Evolutionary conservation across 2,888 invertebrate genomes (phyloP).

Genomic region (Allygus modestus): DNA sequence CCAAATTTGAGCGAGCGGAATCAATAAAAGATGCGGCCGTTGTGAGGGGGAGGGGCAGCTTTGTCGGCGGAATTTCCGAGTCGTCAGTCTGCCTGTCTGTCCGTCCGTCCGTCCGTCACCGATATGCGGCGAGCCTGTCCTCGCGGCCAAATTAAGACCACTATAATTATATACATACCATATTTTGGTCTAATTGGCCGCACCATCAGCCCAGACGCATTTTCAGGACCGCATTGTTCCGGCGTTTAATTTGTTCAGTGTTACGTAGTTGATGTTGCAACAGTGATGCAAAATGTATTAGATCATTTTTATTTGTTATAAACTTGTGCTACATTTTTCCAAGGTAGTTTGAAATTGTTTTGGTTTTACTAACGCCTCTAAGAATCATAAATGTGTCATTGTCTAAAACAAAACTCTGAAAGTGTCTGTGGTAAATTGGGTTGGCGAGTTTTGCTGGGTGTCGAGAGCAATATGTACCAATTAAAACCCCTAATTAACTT

Average conservation of each 20-base stretch:
- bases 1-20: constrained; percentile 62
- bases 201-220: background rate
- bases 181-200: constrained; percentile 15
- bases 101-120: background rate
- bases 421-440: too few species aligned
- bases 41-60: constrained; percentile 40
- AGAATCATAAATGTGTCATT: too few species aligned
- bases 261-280: background rate
- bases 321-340: too few species aligned
- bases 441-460: too few species aligned
- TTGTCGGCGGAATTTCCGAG: constrained; percentile 61
- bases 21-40: constrained; percentile 61
- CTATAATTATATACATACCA: constrained; percentile 40
- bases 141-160: constrained; percentile 31
- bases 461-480: too few species aligned
- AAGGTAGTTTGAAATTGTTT: too few species aligned
- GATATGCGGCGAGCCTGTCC: background rate
- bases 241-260: background rate
- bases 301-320: too few species aligned
- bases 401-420: too few species aligned
- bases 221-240: constrained; percentile 10
- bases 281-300: too few species aligned
- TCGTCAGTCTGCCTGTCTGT: background rate
- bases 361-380: too few species aligned
- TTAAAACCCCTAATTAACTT: too few species aligned